These are phyloP conservation scores for Chloroclystis v-ata DNA, from an alignment of 2,888 invertebrate species.

Conservation along the genomic window DNA sequence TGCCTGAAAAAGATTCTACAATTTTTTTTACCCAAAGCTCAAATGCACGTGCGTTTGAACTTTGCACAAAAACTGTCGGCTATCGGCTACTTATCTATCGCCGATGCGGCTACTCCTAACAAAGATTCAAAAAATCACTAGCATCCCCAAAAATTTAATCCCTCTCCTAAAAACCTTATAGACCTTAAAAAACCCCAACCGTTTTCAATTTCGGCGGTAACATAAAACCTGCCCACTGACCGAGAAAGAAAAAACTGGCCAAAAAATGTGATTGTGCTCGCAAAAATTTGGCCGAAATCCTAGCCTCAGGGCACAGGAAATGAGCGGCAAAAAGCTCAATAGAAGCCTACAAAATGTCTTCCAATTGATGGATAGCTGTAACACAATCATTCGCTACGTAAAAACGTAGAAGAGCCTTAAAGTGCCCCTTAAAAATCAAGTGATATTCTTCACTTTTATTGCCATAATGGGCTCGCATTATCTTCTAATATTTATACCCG, in stretches of 20 bases:
- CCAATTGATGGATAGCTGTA: conserved; percentile 72
- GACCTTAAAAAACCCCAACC: conserved; percentile 45
- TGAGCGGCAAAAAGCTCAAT: conserved; percentile 66
- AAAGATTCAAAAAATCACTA: conserved; percentile 37
- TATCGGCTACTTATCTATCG: conserved; percentile 47
- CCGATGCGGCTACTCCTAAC: conserved; percentile 39
- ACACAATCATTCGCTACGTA: conserved; percentile 69
- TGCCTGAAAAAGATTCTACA: neutral
- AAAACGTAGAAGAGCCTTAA: conserved; percentile 59
- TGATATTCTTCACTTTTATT: conserved; percentile 69
- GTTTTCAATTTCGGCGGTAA: conserved; percentile 49
- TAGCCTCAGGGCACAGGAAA: conserved; percentile 68
- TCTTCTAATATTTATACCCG: neutral
- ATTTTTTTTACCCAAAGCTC: conserved; percentile 1
- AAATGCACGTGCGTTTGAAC: conserved; percentile 34
- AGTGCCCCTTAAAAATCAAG: conserved; percentile 74
- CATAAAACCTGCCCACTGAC: conserved; percentile 66
- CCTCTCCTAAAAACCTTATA: conserved; percentile 44
- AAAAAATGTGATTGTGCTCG: conserved; percentile 66
- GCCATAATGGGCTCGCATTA: conserved; percentile 35
- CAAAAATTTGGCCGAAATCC: conserved; percentile 62
- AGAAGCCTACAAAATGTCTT: conserved; percentile 65
- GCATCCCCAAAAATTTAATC: conserved; percentile 38
- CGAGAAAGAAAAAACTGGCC: conserved; percentile 53
- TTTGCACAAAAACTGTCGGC: conserved; percentile 37